phyloP scores from a whole-genome alignment of 2,888 invertebrate genomes.

The Parochlus steinenii region DNA sequence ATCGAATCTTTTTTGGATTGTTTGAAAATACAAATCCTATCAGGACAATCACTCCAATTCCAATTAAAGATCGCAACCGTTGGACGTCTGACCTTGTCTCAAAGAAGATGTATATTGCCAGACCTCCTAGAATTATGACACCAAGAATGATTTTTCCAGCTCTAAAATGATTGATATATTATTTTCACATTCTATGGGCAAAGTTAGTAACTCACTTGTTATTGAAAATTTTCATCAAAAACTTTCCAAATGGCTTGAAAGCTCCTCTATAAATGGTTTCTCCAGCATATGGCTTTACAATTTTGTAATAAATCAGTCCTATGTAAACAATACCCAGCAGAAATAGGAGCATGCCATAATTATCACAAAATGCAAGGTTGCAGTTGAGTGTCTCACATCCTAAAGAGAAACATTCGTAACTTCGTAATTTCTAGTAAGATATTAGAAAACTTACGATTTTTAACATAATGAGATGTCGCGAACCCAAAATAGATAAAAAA shows the following conservation, averaged over 20 bases:
- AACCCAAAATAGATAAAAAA: slow-evolving; percentile 2
- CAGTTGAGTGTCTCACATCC: slow-evolving; percentile 2
- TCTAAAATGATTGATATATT: slow-evolving; percentile 26
- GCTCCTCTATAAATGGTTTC: slow-evolving; percentile 26
- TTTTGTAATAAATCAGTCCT: slow-evolving; percentile 42
- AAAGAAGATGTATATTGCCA: slow-evolving; percentile 41
- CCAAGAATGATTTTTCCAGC: slow-evolving; percentile 31
- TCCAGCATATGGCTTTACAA: slow-evolving; percentile 41
- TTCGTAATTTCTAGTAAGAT: not conserved
- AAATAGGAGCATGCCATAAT: slow-evolving; percentile 55
- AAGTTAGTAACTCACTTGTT: slow-evolving; percentile 23
- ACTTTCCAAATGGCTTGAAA: slow-evolving; percentile 24
- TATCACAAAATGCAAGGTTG: slow-evolving; percentile 34
- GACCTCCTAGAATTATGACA: slow-evolving; percentile 30
- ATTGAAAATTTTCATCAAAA: slow-evolving; percentile 21
- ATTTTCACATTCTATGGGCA: slow-evolving; percentile 12
- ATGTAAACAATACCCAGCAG: slow-evolving; percentile 41
- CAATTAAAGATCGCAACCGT: slow-evolving; percentile 51
- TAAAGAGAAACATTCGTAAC: not conserved
- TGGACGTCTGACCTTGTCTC: slow-evolving; percentile 41
- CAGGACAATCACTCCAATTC: slow-evolving; percentile 43
- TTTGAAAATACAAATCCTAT: slow-evolving; percentile 41
- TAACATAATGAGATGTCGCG: not conserved
- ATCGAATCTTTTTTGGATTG: slow-evolving; percentile 37
- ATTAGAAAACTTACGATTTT: not conserved